These are phyloP conservation scores for Polyommatus iphigenia DNA, from an alignment of 2,888 invertebrate genomes.

Conservation along the genomic window DNA sequence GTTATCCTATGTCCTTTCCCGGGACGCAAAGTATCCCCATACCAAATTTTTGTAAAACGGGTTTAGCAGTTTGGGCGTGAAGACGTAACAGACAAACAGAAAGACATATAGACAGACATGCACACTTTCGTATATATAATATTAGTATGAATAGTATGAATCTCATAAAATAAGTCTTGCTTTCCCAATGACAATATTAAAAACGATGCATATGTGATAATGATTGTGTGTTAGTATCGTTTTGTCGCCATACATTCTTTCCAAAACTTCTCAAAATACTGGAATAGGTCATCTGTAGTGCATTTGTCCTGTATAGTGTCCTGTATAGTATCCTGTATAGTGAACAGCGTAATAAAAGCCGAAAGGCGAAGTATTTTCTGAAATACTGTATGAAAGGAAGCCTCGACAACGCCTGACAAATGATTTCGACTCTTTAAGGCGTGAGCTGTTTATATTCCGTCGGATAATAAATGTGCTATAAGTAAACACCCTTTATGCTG, in stretches of 20 bases:
- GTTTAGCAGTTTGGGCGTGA: too few species aligned
- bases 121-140: too few species aligned
- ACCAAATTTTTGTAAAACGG: too few species aligned
- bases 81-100: too few species aligned
- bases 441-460: constrained; percentile 23
- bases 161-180: too few species aligned
- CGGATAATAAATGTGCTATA: constrained; percentile 27
- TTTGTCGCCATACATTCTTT: neutral
- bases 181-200: too few species aligned
- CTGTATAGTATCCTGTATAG: neutral
- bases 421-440: constrained; percentile 20
- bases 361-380: neutral
- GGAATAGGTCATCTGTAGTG: neutral
- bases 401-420: constrained; percentile 16
- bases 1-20: too few species aligned
- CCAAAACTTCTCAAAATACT: neutral
- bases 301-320: neutral
- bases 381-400: constrained; percentile 18
- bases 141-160: too few species aligned
- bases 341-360: constrained; percentile 1
- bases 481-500: constrained; percentile 16
- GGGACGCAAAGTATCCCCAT: too few species aligned
- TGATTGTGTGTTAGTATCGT: neutral
- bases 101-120: too few species aligned
- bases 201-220: too few species aligned